Percentiles rank a stretch among this genome's conserved stretches.
Evolutionary conservation across 2,888 invertebrate species (phyloP).

Genomic region (Ormyrus labotus): DNA sequence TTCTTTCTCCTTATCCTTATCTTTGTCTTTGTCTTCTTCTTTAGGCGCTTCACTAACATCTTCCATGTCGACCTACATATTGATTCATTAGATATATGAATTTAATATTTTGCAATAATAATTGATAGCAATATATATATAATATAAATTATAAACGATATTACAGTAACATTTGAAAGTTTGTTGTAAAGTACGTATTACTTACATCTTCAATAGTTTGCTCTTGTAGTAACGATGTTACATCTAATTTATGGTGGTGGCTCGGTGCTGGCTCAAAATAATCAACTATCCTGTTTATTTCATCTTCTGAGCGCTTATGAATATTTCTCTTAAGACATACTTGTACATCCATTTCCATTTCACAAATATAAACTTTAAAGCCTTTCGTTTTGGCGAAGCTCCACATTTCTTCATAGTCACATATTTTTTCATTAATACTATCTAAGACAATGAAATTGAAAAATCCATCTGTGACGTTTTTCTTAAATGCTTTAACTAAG

Average conservation of each 20-base stretch:
- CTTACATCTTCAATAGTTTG: conserved; percentile 87
- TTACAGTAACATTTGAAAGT: too few species aligned
- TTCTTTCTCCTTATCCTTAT: too few species aligned
- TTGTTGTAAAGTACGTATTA: neutral
- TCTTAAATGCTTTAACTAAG: conserved; percentile 92
- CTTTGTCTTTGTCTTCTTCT: conserved; percentile 8
- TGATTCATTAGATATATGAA: conserved; percentile 20
- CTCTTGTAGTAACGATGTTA: conserved; percentile 89
- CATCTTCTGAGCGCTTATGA: conserved; percentile 87
- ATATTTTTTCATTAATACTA: conserved; percentile 89
- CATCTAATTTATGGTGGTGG: conserved; percentile 89
- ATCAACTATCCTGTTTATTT: conserved; percentile 84
- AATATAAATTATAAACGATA: conserved; percentile 15
- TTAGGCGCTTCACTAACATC: conserved; percentile 62
- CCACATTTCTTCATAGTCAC: conserved; percentile 92
- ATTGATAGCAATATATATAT: too few species aligned
- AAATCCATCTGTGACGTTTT: conserved; percentile 92
- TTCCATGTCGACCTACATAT: conserved; percentile 71
- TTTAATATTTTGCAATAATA: neutral
- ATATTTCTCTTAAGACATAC: conserved; percentile 89
- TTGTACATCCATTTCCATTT: conserved; percentile 88
- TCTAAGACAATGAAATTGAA: conserved; percentile 96
- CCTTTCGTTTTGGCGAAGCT: conserved; percentile 89
- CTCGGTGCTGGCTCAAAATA: conserved; percentile 88
- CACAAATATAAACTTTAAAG: conserved; percentile 93